A percentile compares a stretch with the other conserved stretches of the same genome.
Evolutionary conservation across 2,797 vertebrate genomes (phyloP).

Genomic region (Syngnathus rostellatus): DNA sequence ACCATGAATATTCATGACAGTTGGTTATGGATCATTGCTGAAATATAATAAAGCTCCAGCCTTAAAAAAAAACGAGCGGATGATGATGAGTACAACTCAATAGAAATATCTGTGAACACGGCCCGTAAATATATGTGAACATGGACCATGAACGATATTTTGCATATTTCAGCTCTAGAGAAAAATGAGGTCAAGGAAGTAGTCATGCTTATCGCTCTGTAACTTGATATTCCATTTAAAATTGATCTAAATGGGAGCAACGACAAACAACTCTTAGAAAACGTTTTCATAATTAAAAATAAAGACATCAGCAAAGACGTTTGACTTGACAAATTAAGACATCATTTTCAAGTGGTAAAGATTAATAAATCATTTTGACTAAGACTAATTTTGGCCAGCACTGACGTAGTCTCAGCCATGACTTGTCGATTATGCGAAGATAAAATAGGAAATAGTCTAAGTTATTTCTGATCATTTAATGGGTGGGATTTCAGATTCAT

Average conservation of each 20-base stretch:
- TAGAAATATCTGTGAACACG: no score
- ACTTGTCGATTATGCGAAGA: background rate
- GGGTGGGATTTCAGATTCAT: constrained; percentile 1
- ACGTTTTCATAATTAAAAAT: no score
- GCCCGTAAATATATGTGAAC: no score
- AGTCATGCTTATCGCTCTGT: background rate
- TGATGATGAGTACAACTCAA: no score
- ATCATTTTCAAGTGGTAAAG: background rate
- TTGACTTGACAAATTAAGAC: no score
- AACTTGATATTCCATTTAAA: background rate
- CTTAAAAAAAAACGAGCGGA: no score
- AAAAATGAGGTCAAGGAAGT: background rate
- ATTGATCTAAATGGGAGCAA: no score
- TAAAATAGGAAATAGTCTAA: background rate
- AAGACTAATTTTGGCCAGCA: background rate
- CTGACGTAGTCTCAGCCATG: background rate
- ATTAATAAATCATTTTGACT: background rate
- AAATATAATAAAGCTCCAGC: no score
- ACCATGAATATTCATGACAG: background rate
- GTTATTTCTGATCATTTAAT: constrained; percentile 9
- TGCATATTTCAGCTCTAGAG: background rate
- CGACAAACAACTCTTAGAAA: no score
- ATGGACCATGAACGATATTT: no score
- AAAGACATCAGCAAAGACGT: no score
- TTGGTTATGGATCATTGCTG: no score